phyloP scores from a whole-genome alignment of 2,113 vertebrate species.

The Eretmochelys imbricata region DNA sequence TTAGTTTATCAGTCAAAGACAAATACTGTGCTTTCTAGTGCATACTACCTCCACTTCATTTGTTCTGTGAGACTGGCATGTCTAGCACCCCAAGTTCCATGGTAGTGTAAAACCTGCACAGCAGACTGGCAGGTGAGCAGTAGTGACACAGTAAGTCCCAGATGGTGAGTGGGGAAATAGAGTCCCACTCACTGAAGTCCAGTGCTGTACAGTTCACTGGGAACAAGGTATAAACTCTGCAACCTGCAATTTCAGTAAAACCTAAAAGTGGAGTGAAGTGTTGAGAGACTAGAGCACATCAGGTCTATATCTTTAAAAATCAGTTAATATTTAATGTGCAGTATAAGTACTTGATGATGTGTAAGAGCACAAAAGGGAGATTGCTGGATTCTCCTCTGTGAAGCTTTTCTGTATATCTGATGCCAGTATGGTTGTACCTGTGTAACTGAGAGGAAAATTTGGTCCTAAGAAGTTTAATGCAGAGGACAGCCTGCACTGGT shows the following conservation, averaged over 20 bases:
- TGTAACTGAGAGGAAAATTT: fast-evolving
- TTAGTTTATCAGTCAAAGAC: neutral
- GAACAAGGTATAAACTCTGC: neutral
- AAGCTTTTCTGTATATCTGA: neutral
- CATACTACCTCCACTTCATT: neutral
- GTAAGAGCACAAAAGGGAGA: neutral
- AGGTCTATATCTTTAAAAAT: neutral
- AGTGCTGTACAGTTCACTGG: neutral
- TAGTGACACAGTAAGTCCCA: neutral
- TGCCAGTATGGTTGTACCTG: fast-evolving
- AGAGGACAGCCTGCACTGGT: neutral
- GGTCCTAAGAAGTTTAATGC: neutral
- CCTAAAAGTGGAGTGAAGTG: fast-evolving
- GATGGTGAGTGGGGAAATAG: neutral
- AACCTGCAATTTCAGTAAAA: neutral
- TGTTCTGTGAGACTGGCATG: neutral
- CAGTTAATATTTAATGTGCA: neutral
- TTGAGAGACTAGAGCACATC: neutral
- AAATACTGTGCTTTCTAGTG: neutral
- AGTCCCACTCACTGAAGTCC: neutral
- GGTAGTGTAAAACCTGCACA: neutral
- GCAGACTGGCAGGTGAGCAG: neutral
- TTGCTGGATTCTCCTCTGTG: neutral
- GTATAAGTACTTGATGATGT: neutral
- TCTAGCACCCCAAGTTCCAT: neutral